Conservation (phyloP, 2,797 vertebrate species). For the Xiphophorus birchmanni region DNA sequence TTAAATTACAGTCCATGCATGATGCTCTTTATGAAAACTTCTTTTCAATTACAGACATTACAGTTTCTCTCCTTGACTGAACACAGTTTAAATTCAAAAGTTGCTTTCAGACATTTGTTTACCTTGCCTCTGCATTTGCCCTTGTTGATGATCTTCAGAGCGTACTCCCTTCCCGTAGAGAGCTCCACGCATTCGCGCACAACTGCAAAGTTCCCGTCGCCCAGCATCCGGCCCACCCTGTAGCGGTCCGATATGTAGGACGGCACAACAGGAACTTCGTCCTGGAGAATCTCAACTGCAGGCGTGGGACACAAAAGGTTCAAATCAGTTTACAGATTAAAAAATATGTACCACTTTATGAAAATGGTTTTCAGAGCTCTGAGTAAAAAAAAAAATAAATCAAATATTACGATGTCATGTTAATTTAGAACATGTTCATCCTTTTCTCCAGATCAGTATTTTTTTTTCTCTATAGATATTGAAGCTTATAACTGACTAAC, state of each 20-base stretch:
- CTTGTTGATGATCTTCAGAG: slow-evolving; percentile 99
- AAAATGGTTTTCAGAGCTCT: background rate
- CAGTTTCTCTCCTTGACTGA: background rate
- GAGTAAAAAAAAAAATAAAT: background rate
- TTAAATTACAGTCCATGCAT: background rate
- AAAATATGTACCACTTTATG: background rate
- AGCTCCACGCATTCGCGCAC: slow-evolving; percentile 95
- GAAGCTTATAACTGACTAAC: background rate
- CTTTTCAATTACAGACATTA: background rate
- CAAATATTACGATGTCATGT: slow-evolving; percentile 25
- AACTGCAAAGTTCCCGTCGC: slow-evolving; percentile 97
- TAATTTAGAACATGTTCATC: slow-evolving; percentile 1
- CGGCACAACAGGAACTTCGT: slow-evolving; percentile 92
- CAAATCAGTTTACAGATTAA: background rate
- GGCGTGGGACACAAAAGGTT: slow-evolving; percentile 9
- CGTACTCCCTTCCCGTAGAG: slow-evolving; percentile 93
- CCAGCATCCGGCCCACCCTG: slow-evolving; percentile 94
- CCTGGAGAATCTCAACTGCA: slow-evolving; percentile 83
- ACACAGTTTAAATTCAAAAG: background rate
- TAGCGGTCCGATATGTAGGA: slow-evolving; percentile 93
- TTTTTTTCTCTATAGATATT: background rate
- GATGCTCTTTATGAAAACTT: background rate
- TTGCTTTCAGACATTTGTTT: slow-evolving; percentile 43
- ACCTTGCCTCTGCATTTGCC: slow-evolving; percentile 99
- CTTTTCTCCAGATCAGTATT: background rate